phyloP scores from a whole-genome alignment of 2,888 invertebrate species.

The Phortica magna region DNA sequence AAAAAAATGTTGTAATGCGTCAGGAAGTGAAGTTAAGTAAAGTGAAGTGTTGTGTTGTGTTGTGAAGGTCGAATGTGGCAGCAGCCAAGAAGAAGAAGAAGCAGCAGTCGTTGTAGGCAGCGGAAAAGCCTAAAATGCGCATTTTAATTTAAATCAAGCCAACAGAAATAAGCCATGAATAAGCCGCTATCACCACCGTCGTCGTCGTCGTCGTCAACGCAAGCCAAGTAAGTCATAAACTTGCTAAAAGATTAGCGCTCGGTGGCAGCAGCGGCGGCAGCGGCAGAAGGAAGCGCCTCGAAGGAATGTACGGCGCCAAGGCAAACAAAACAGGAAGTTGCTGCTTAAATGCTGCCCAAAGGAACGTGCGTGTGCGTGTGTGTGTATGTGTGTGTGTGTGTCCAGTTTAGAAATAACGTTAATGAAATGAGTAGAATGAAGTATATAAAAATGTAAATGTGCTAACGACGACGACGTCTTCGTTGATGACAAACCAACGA shows the following conservation, averaged over 20 bases:
- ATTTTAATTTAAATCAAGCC: slow-evolving; percentile 23
- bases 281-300: slow-evolving; percentile 37
- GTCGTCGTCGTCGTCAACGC: too few relatives aligned
- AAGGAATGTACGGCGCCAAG: background rate
- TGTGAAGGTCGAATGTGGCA: background rate
- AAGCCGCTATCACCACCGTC: background rate
- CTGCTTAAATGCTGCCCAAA: slow-evolving; percentile 13
- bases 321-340: slow-evolving; percentile 9
- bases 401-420: background rate
- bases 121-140: background rate
- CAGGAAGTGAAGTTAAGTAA: background rate
- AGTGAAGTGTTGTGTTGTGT: too few relatives aligned
- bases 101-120: too few relatives aligned
- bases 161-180: slow-evolving; percentile 38
- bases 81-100: background rate
- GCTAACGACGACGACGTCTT: slow-evolving; percentile 36
- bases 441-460: slow-evolving; percentile 68
- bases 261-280: slow-evolving; percentile 47
- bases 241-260: slow-evolving; percentile 7
- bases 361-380: too few relatives aligned
- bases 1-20: too few relatives aligned
- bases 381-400: background rate
- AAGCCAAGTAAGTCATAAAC: slow-evolving; percentile 11
- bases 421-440: background rate
- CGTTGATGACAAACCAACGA: slow-evolving; percentile 51